These are phyloP conservation scores for Drosophila pruinosa DNA, from an alignment of 1,140 invertebrate species.

Conservation along the genomic window DNA sequence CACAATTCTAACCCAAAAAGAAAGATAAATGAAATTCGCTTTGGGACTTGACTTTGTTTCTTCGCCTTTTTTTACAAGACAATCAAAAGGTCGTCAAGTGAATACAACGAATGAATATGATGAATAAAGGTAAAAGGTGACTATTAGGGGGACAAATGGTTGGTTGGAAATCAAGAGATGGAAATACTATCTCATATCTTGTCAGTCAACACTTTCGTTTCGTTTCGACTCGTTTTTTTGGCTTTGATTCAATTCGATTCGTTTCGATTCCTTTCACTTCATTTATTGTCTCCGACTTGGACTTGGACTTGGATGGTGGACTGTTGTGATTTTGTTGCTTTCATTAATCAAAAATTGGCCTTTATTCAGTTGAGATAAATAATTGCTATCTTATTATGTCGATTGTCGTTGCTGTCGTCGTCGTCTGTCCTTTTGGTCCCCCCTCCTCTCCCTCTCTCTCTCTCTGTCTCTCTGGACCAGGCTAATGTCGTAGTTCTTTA, in stretches of 20 bases:
- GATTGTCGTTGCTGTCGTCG: conserved; percentile 70
- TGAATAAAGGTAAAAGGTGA: conserved; percentile 10
- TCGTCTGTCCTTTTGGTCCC: conserved; percentile 8
- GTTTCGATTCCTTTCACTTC: conserved; percentile 67
- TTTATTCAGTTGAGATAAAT: conserved; percentile 66
- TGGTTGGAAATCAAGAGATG: background rate
- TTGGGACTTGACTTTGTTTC: conserved; percentile 4
- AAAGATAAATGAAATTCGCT: conserved; percentile 4
- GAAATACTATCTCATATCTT: conserved; percentile 38
- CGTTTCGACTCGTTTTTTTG: background rate
- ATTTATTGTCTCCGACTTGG: background rate
- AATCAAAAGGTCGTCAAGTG: conserved; percentile 42
- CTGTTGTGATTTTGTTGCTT: conserved; percentile 42
- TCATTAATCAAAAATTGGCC: conserved; percentile 74
- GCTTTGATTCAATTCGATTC: background rate
- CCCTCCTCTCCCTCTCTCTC: background rate
- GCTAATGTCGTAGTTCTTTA: conserved; percentile 59
- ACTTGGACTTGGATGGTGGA: too few relatives aligned
- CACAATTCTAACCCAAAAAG: background rate
- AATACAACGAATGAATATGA: background rate
- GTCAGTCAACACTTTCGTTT: conserved; percentile 68
- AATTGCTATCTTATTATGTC: conserved; percentile 79
- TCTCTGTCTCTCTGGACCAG: background rate
- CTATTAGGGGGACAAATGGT: conserved; percentile 50
- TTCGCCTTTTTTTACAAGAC: conserved; percentile 3